Base-by-base conservation (phyloP, 2,113 vertebrate species). In the Eretmochelys imbricata region DNA sequence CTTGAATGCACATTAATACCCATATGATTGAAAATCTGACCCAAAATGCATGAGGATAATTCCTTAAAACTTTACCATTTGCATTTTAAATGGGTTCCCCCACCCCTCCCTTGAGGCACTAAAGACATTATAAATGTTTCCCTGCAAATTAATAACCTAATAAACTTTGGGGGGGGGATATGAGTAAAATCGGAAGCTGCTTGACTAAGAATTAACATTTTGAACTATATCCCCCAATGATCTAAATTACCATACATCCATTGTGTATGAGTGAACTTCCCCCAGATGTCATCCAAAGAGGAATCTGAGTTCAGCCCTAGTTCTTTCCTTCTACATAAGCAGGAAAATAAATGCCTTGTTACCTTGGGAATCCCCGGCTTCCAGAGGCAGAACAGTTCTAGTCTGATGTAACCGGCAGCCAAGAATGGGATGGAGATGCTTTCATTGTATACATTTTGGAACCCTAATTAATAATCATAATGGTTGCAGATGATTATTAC, bases 381-480 rank as follows among this genome's bases (percentile, higher is more conserved):
- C 46, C 57, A 83, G 6, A 38, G 24, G 31, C 78, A 46, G 24
- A n/a, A 4, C 54, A 4, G 27, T 48, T 78, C 5, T 50, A 14
- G 49, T 20, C 57, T 80, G 57, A 9, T 25, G 3, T 89, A 84
- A 57, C 22, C 14, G 88, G 5, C 42, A 90, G 50, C 6, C 57
- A 82, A 2, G 46, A 31, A 13, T 95, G 25, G 83, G 85, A n/a
- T 84, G 65, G 55, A 85, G 14, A 2, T 80, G 11, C 46, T 88
- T 3, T 90, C 57, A 4, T 6, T 51, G 14, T 46, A 5, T 85
- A 6, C 53, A 8, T 88, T 88, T 85, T 82, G 38, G 42, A 85
- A 92, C 69, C 55, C 57, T n/a, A 6, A 2, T 0, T 0, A 79
- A 24, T 1, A 29, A 22, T 35, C 0, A 0, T 53, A 87, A 82